A percentile compares a stretch with the other conserved stretches of the same genome.
Evolutionary conservation across 2,113 vertebrate species (phyloP).

Genomic region (Macquaria australasica): DNA sequence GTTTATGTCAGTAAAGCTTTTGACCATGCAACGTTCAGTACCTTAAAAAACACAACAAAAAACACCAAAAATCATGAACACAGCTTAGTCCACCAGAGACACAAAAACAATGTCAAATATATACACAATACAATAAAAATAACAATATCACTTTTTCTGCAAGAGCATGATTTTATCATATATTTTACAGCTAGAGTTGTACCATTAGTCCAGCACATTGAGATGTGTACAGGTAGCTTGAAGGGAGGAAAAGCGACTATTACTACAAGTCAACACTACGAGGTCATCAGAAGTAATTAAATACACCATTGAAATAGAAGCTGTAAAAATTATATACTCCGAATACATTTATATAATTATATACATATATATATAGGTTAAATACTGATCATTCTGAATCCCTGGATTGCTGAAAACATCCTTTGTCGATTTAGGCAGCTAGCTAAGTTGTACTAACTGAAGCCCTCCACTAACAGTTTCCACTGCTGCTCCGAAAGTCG

Average conservation of each 20-base stretch:
- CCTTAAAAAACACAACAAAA: conserved; percentile 59
- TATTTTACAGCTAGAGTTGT: conserved; percentile 75
- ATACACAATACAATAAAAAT: conserved; percentile 80
- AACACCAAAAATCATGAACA: conserved; percentile 61
- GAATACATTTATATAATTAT: conserved; percentile 80
- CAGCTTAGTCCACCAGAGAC: conserved; percentile 75
- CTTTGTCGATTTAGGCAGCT: conserved; percentile 70
- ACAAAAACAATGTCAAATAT: conserved; percentile 73
- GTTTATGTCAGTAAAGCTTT: conserved; percentile 83
- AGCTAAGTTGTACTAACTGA: conserved; percentile 52
- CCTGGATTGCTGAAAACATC: conserved; percentile 80
- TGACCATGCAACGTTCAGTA: conserved; percentile 83
- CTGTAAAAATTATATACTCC: conserved; percentile 82
- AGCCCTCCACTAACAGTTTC: conserved; percentile 38
- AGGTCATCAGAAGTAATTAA: conserved; percentile 82
- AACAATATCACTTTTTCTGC: conserved; percentile 72
- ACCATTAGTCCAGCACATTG: conserved; percentile 79
- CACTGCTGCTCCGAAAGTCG: conserved; percentile 53
- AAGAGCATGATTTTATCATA: conserved; percentile 60
- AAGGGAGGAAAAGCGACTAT: conserved; percentile 73
- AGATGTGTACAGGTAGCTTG: conserved; percentile 78
- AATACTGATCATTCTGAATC: conserved; percentile 86
- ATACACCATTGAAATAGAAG: conserved; percentile 78
- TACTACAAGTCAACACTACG: conserved; percentile 78
- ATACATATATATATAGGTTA: conserved; percentile 81